Conservation (phyloP, 2,113 vertebrate species). For the Eretmochelys imbricata region DNA sequence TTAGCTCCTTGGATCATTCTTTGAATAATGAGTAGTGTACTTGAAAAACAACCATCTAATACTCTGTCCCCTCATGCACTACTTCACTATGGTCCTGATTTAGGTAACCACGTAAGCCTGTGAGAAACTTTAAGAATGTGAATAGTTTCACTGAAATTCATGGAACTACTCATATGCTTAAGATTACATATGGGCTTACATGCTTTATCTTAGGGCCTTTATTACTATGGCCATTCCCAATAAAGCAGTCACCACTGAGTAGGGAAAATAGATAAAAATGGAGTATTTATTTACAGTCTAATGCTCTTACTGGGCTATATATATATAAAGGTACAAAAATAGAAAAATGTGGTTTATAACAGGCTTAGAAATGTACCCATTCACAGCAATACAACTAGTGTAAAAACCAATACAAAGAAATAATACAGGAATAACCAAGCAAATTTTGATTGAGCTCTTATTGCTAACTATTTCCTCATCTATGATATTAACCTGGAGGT, state of each 20-base stretch:
- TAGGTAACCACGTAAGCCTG: not conserved
- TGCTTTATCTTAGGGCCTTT: not conserved
- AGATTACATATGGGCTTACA: not conserved
- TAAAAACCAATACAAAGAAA: not conserved
- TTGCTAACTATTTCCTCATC: not conserved
- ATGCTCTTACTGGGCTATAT: not conserved
- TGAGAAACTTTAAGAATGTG: not conserved
- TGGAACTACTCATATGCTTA: not conserved
- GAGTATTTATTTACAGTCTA: not conserved
- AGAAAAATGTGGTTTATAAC: not conserved
- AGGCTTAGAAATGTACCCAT: not conserved
- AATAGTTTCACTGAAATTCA: not conserved
- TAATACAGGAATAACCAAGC: not conserved
- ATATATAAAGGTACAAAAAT: not conserved
- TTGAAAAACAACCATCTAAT: not conserved
- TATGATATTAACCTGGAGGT: not conserved
- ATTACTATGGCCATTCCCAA: not conserved
- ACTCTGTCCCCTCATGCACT: not conserved
- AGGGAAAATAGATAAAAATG: not conserved
- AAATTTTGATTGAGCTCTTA: not conserved
- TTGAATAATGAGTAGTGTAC: not conserved
- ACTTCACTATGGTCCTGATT: not conserved
- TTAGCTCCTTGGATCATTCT: not conserved
- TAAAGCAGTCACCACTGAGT: not conserved
- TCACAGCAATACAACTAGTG: not conserved